A percentile compares a stretch with the other conserved stretches of the same genome.
Conservation (phyloP, 2,113 vertebrate species). For the Ammodytes dubius region DNA sequence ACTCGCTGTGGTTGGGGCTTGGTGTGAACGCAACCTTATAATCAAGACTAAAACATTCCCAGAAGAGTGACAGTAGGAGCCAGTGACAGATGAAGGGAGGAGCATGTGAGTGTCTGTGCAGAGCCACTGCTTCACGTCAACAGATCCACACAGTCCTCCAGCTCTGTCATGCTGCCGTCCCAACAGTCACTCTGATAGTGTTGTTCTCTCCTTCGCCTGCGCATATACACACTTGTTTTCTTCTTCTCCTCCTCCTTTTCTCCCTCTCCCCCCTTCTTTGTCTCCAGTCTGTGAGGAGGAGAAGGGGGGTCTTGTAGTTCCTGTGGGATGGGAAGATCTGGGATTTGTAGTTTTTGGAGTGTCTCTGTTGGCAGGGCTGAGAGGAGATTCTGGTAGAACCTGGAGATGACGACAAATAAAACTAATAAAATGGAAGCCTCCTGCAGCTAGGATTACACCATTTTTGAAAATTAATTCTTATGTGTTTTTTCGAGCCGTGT, state of each 20-base stretch:
- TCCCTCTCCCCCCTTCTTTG: background rate
- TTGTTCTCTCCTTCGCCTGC: conserved; percentile 77
- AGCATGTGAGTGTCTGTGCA: background rate
- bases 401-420: conserved; percentile 59
- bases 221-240: conserved; percentile 59
- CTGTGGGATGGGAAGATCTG: conserved; percentile 10
- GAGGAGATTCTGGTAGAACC: conserved; percentile 87
- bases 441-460: background rate
- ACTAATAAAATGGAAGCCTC: background rate
- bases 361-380: conserved; percentile 74
- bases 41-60: background rate
- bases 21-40: background rate
- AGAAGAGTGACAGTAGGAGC: background rate
- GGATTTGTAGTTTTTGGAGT: background rate
- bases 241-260: background rate
- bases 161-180: conserved; percentile 28
- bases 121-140: conserved; percentile 38
- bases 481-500: too few relatives aligned
- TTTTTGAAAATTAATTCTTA: background rate
- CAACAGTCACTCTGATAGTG: conserved; percentile 9
- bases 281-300: background rate
- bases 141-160: conserved; percentile 57
- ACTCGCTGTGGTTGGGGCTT: too few relatives aligned
- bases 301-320: background rate
- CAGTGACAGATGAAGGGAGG: background rate